Evolutionary conservation across 2,113 vertebrate species (phyloP), one percentile per base, ranked within the genome.

Genomic region (Callithrix jacchus): DNA sequence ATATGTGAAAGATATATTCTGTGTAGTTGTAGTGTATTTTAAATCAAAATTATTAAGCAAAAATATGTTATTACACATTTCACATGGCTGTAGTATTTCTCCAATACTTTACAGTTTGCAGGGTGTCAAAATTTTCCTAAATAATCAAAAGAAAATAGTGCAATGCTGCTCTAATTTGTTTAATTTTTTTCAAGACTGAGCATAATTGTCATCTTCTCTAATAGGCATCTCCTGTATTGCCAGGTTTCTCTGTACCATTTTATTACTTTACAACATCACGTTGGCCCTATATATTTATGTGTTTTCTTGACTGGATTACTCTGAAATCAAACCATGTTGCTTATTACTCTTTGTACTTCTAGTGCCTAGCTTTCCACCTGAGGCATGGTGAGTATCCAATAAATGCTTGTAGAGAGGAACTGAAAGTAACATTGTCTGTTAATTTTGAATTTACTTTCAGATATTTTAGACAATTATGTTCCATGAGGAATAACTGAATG

Each of bases 1-100:
- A 18, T 91, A 76, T 79, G 80, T 87, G 27, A 95, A 94, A 37
- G 80, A 3, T 84, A 11, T 52, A 32, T 71, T 91, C 82, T 54
- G 35, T 37, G 3, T 71, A 91, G 81, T 77, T 76, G 40, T 30
- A 64, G 6, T 71, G 23, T 6, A 73, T 81, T 91, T 12, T 54
- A 94, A 89, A 87, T 77, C 45, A 95, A 97, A 79, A 64, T 42
- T 21, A 74, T 84, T 80, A 94, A 94, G 68, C 35, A 80, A 89
- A 87, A n/a, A 76, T 76, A 12, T 42, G 14, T 0, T 89, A n/a
- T 77, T 27, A 25, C n/a, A 56, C 80, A 13, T 27, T 91, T 73
- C 10, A n/a, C 27, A 54, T 25, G 49, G 68, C 9, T 3, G 85
- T 97, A 73, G 82, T 89, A 4, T 90, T 81, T 94, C 3, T 42